Conservation (phyloP, 1,140 invertebrate genomes). For the Mactra quadrangularis region DNA sequence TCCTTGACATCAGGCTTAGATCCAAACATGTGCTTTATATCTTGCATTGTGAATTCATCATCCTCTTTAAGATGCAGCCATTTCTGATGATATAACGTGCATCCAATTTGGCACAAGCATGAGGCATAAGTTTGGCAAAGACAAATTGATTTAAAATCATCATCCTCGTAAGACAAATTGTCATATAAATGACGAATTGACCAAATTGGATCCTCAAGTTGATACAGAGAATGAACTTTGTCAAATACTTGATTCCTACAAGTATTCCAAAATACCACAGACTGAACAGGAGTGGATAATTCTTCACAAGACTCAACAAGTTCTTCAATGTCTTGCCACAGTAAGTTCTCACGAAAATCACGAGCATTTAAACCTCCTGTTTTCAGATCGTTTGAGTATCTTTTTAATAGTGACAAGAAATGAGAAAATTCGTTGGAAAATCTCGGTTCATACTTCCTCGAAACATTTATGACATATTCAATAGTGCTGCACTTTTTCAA, state of each 20-base stretch:
- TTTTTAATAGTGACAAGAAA: background rate
- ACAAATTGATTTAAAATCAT: too few species aligned
- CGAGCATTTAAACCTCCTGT: background rate
- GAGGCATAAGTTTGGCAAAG: background rate
- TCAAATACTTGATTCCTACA: background rate
- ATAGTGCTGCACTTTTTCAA: too few species aligned
- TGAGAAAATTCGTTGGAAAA: too few species aligned
- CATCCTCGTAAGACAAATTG: background rate
- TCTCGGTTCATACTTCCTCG: too few species aligned
- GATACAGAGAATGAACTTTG: too few species aligned
- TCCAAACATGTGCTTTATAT: background rate
- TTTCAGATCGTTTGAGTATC: background rate
- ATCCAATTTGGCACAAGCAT: background rate
- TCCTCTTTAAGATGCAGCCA: background rate
- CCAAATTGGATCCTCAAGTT: background rate
- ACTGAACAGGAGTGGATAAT: background rate
- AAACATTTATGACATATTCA: too few species aligned
- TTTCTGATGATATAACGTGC: background rate
- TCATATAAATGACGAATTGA: too few species aligned
- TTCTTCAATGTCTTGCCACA: background rate
- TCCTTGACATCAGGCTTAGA: background rate
- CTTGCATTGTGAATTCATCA: background rate
- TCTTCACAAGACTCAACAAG: background rate
- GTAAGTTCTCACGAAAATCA: background rate
- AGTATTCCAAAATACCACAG: constrained; percentile 2